Percentiles rank a stretch among this genome's conserved stretches.
Conservation (phyloP, 2,113 vertebrate genomes). For the Colius striatus region DNA sequence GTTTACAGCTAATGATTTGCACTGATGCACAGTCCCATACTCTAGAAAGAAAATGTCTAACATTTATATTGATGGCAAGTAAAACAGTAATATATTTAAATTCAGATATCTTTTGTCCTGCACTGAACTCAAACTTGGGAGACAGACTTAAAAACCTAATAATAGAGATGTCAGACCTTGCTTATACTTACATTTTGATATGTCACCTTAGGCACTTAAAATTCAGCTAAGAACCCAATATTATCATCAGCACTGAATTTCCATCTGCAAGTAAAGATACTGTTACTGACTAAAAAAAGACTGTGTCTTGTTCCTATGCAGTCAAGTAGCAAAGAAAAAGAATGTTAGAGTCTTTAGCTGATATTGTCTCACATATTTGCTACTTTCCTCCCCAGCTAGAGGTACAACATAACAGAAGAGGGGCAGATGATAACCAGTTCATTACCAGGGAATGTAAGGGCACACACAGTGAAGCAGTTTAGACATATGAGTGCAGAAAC, state of each 20-base stretch:
- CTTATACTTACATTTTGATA: constrained; percentile 8
- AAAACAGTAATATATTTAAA: constrained; percentile 14
- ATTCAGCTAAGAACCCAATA: not conserved
- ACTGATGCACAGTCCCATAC: not conserved
- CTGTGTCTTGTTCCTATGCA: not conserved
- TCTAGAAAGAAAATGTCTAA: not conserved
- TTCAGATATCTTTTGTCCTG: not conserved
- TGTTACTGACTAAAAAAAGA: not conserved
- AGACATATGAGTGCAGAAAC: not conserved
- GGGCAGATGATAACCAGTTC: not conserved
- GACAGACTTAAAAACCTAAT: not conserved
- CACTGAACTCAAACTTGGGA: not conserved
- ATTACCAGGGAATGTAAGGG: not conserved
- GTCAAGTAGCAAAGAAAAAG: not conserved
- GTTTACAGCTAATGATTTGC: constrained; percentile 33
- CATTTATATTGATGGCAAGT: not conserved
- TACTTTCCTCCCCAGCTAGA: not conserved
- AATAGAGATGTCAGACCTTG: not conserved
- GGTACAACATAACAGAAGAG: not conserved
- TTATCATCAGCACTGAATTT: not conserved
- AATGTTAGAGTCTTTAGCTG: not conserved
- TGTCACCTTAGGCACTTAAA: not conserved
- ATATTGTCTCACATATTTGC: not conserved
- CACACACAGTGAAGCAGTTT: not conserved
- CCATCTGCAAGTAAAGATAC: not conserved